phyloP scores from a whole-genome alignment of 2,797 vertebrate genomes.

The Anisognathus igniventris region DNA sequence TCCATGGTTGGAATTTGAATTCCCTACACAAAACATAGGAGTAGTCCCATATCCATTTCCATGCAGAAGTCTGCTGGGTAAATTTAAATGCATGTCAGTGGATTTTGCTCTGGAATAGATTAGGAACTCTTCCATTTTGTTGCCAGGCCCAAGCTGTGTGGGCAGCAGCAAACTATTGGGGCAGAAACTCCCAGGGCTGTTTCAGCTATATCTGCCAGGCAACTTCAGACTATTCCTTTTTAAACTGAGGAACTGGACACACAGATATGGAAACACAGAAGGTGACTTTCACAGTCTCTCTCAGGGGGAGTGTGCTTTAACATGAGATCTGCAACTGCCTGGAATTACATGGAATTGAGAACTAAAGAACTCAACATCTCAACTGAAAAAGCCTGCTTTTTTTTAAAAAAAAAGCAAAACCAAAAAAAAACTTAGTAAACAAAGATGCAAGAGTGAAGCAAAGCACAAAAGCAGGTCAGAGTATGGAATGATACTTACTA shows the following conservation, averaged over 20 bases:
- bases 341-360: not conserved
- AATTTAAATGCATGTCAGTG: not conserved
- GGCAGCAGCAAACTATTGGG: not conserved
- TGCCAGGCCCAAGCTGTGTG: not conserved
- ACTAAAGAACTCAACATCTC: not conserved
- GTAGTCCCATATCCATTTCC: not conserved
- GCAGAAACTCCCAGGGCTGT: not conserved
- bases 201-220: not conserved
- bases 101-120: not conserved
- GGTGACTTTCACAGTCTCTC: not conserved
- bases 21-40: not conserved
- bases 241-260: not conserved
- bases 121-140: not conserved
- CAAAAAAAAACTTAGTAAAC: conserved; percentile 26
- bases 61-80: not conserved
- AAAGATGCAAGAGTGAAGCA: conserved; percentile 74
- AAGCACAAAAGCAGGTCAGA: conserved; percentile 78
- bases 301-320: not conserved
- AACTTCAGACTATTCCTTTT: conserved; percentile 44
- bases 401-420: not conserved
- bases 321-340: not conserved
- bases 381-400: conserved; percentile 25
- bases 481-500: conserved; percentile 94
- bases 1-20: not conserved
- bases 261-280: conserved; percentile 35